Percentiles rank a stretch among this genome's conserved stretches.
Evolutionary conservation across 1,140 invertebrate genomes (phyloP).

Genomic region (Papilio polytes): DNA sequence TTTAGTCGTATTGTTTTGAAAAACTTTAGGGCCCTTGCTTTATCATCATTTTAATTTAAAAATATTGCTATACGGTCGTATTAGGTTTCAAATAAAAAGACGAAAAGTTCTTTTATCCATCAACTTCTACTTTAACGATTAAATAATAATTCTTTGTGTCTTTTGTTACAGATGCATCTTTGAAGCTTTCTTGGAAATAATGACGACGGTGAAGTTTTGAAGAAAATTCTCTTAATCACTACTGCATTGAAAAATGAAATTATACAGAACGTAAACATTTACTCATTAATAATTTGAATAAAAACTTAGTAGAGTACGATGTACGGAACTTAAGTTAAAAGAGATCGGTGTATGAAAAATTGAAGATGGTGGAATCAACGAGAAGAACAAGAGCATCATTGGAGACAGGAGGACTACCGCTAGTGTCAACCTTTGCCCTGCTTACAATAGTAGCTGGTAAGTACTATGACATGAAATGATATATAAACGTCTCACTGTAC

Average conservation of each 20-base stretch:
- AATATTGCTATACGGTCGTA: not conserved
- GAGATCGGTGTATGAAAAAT: not conserved
- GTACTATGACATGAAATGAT: conserved; percentile 34
- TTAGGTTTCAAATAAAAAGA: not conserved
- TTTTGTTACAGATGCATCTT: conserved; percentile 30
- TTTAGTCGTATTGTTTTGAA: too few species aligned
- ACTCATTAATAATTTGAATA: not conserved
- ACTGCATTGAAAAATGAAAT: not conserved
- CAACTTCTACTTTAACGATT: not conserved
- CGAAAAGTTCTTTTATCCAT: not conserved
- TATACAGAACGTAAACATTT: not conserved
- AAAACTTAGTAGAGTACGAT: not conserved
- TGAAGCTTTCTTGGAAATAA: not conserved
- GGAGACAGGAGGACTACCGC: conserved; percentile 74
- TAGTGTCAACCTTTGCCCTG: conserved; percentile 76
- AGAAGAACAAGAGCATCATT: conserved; percentile 62
- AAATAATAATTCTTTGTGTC: conserved; percentile 3
- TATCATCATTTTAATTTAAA: too few species aligned
- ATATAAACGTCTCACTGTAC: not conserved
- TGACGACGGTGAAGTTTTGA: conserved; percentile 31
- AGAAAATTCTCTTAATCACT: conserved; percentile 8
- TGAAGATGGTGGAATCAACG: conserved; percentile 61
- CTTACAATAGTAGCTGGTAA: conserved; percentile 79
- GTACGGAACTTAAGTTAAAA: not conserved
- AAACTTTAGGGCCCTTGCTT: too few species aligned